phyloP scores from a whole-genome alignment of 2,888 invertebrate species.

The Chrysolina americana region DNA sequence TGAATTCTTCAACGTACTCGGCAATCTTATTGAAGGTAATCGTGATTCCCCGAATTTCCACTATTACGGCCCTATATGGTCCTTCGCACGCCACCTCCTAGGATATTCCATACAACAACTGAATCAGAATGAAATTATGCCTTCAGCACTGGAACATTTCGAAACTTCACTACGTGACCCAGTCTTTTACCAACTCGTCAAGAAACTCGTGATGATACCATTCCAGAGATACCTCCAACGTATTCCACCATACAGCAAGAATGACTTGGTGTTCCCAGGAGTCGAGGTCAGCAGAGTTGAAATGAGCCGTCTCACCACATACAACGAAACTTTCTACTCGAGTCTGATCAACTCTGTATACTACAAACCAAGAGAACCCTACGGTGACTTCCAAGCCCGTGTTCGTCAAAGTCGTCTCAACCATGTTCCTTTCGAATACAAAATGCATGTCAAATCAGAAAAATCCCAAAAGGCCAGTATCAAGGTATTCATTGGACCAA shows the following conservation, averaged over 20 bases:
- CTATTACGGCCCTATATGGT: slow-evolving; percentile 71
- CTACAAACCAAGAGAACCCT: slow-evolving; percentile 70
- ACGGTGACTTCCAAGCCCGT: slow-evolving; percentile 44
- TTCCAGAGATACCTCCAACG: slow-evolving; percentile 75
- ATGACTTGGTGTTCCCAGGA: slow-evolving; percentile 75
- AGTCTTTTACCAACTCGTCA: slow-evolving; percentile 78
- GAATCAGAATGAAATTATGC: slow-evolving; percentile 70
- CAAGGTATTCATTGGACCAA: slow-evolving; percentile 80
- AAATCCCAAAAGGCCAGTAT: slow-evolving; percentile 73
- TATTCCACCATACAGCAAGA: slow-evolving; percentile 74
- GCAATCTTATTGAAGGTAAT: slow-evolving; percentile 77
- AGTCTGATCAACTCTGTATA: slow-evolving; percentile 75
- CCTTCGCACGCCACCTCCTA: slow-evolving; percentile 74
- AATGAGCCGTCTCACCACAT: slow-evolving; percentile 77
- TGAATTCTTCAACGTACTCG: slow-evolving; percentile 77
- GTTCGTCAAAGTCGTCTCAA: slow-evolving; percentile 80
- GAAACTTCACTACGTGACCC: slow-evolving; percentile 79
- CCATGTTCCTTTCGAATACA: slow-evolving; percentile 77
- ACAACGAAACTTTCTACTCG: slow-evolving; percentile 77
- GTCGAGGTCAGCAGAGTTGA: slow-evolving; percentile 75
- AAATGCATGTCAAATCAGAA: slow-evolving; percentile 75
- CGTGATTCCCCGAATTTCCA: slow-evolving; percentile 74
- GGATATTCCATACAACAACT: slow-evolving; percentile 67
- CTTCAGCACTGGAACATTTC: slow-evolving; percentile 78
- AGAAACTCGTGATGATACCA: slow-evolving; percentile 75